Percentiles rank a stretch among this genome's conserved stretches.
Conservation (phyloP, 2,113 vertebrate species). For the Brachypodius melanocephalos region DNA sequence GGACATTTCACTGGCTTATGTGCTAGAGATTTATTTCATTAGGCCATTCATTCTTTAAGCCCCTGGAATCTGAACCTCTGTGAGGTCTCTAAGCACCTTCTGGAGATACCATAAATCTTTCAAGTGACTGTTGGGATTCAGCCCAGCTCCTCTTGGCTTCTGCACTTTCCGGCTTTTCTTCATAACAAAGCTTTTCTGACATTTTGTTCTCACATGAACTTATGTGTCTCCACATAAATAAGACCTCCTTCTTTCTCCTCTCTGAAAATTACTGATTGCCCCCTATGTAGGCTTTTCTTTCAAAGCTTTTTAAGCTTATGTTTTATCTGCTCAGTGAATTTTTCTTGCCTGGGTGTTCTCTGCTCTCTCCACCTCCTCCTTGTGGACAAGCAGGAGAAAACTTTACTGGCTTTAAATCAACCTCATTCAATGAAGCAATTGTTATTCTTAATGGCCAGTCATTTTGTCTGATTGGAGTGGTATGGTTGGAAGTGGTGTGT, state of each 20-base stretch:
- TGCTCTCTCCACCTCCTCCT: not conserved
- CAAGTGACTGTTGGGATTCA: not conserved
- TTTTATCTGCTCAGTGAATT: not conserved
- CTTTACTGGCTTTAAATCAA: not conserved
- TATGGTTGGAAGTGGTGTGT: not conserved
- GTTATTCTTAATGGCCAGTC: not conserved
- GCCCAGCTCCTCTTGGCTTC: slow-evolving; percentile 3
- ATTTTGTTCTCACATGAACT: not conserved
- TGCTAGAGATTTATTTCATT: not conserved
- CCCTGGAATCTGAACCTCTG: not conserved
- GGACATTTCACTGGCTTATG: not conserved
- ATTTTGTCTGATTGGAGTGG: not conserved
- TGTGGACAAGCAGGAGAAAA: not conserved
- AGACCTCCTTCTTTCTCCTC: not conserved
- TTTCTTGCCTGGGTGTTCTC: not conserved
- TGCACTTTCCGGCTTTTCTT: not conserved
- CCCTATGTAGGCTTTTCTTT: not conserved
- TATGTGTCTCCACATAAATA: not conserved
- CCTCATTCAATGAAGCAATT: not conserved
- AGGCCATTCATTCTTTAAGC: not conserved
- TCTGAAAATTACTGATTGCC: not conserved
- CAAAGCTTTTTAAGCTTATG: not conserved
- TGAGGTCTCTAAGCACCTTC: slow-evolving; percentile 35
- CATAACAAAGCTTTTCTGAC: not conserved
- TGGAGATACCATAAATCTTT: slow-evolving; percentile 25